Conservation (phyloP, 2,888 invertebrate species). For the Drosophila quinaria region DNA sequence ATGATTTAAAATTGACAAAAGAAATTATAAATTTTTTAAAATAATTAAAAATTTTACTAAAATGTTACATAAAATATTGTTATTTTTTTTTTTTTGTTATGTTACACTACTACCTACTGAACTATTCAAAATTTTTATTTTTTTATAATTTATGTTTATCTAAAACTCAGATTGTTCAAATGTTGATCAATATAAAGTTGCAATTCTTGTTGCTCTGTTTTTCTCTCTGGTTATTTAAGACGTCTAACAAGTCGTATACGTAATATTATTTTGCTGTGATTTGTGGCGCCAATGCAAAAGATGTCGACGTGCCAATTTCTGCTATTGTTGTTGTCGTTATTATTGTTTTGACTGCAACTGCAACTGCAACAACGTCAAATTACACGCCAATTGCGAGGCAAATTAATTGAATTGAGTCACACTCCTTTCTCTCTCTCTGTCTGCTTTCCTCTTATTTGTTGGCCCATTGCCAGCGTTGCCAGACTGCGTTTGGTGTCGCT, state of each 20-base stretch:
- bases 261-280: slow-evolving; percentile 32
- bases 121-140: too few relatives aligned
- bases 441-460: not conserved
- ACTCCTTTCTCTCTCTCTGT: not conserved
- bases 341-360: slow-evolving; percentile 45
- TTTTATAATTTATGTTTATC: too few relatives aligned
- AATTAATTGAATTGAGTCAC: slow-evolving; percentile 55
- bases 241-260: slow-evolving; percentile 32
- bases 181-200: not conserved
- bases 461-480: slow-evolving; percentile 52
- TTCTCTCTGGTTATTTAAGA: slow-evolving; percentile 23
- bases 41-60: too few relatives aligned
- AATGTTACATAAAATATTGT: too few relatives aligned
- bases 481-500: slow-evolving; percentile 58
- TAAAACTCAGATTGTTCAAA: not conserved
- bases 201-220: not conserved
- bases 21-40: too few relatives aligned
- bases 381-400: slow-evolving; percentile 51
- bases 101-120: too few relatives aligned
- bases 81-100: too few relatives aligned
- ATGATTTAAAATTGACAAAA: too few relatives aligned
- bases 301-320: slow-evolving; percentile 49
- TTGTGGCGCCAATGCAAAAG: slow-evolving; percentile 37
- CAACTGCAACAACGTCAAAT: slow-evolving; percentile 48
- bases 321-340: not conserved